Conservation (phyloP, 2,113 vertebrate genomes). For the Ancistrus triradiatus region DNA sequence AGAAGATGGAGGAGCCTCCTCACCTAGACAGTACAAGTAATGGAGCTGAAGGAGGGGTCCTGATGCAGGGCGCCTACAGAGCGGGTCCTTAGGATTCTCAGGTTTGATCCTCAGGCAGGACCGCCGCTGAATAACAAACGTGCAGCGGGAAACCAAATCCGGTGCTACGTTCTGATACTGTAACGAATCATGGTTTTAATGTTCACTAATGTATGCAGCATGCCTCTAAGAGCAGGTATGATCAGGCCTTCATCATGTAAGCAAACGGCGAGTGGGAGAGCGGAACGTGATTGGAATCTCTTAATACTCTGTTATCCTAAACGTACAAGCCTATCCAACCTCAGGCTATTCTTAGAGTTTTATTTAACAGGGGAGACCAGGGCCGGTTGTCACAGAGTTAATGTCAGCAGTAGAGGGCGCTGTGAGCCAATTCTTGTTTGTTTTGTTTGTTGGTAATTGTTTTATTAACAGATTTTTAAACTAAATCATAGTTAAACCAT, state of each 20-base stretch:
- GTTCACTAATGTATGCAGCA: conserved; percentile 59
- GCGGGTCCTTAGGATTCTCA: conserved; percentile 26
- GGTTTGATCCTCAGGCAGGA: conserved; percentile 12
- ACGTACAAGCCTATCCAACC: too few species aligned
- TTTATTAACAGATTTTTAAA: too few species aligned
- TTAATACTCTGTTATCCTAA: too few species aligned
- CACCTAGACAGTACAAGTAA: not conserved
- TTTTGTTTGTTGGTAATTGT: too few species aligned
- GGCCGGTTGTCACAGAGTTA: too few species aligned
- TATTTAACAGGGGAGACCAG: too few species aligned
- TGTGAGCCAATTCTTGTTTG: too few species aligned
- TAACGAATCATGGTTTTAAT: conserved; percentile 61
- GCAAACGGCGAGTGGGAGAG: not conserved
- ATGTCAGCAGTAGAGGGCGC: too few species aligned
- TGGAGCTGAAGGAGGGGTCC: not conserved
- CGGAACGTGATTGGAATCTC: too few species aligned
- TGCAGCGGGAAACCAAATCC: conserved; percentile 27
- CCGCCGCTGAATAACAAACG: conserved; percentile 27
- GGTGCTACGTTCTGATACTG: not conserved
- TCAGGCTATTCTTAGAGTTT: too few species aligned
- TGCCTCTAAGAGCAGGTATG: not conserved
- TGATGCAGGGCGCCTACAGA: not conserved
- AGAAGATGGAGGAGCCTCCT: too few species aligned
- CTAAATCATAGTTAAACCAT: too few species aligned
- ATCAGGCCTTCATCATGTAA: not conserved